Percentiles rank a stretch among this genome's conserved stretches.
Conservation (phyloP, 2,888 invertebrate species). For the Iphiclides podalirius region DNA sequence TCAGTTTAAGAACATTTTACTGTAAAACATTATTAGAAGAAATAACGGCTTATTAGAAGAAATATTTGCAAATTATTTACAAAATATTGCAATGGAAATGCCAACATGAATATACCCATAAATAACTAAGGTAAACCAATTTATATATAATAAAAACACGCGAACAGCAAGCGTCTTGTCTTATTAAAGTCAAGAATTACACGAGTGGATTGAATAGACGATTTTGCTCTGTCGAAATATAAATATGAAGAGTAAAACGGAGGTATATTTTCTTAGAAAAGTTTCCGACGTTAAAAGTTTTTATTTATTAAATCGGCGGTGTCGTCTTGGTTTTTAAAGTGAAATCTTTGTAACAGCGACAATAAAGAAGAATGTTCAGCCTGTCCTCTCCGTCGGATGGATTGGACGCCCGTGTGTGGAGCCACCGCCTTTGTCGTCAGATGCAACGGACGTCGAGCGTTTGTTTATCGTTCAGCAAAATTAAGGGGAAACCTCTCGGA, state of each 20-base stretch:
- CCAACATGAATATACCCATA: not conserved
- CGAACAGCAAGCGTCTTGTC: not conserved
- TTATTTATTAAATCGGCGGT: constrained; percentile 3
- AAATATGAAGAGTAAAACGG: not conserved
- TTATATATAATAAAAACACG: not conserved
- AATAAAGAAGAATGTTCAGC: constrained; percentile 7
- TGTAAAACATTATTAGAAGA: no score
- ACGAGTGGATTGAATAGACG: not conserved
- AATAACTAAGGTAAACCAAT: not conserved
- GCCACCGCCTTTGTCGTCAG: not conserved
- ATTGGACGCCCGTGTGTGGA: not conserved
- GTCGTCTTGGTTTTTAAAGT: constrained; percentile 1
- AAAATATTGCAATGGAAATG: no score
- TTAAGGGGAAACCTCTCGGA: not conserved
- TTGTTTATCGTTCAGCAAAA: not conserved
- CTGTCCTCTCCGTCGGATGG: constrained; percentile 1
- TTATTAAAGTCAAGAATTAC: no score
- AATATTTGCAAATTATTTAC: no score
- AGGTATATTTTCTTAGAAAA: not conserved
- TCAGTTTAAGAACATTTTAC: no score
- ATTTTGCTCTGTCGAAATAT: not conserved
- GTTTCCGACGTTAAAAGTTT: not conserved
- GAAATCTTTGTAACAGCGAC: constrained; percentile 9
- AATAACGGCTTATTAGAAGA: no score
- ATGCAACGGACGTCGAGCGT: not conserved